Evolutionary conservation across 2,888 invertebrate species (phyloP), one percentile per base, ranked within the genome.

Genomic region (Watsonalla binaria): DNA sequence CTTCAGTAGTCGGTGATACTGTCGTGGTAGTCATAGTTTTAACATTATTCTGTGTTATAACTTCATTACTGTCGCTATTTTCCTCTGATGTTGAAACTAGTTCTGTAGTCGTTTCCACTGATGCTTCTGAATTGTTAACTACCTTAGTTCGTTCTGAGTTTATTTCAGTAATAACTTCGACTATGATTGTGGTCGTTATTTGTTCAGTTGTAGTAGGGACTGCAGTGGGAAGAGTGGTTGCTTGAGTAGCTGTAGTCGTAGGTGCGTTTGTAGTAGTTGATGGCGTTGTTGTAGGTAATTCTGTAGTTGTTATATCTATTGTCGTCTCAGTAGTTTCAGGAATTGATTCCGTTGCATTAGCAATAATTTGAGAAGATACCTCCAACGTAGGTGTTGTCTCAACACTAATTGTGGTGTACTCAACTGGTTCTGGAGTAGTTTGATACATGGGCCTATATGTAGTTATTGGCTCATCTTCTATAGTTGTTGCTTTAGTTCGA

Each of bases 361-460:
- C 78, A 45, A 76, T 53, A 53, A 77, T 56, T 62, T 86, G 82
- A n/a, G 86, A 83, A 13, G 86, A 84, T 13, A 82, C 75, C 66
- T 87, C 86, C 15, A 81, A 63, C 9, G 74, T 62, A 6, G 74
- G 70, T 24, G 84, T 84, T 0, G 79, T 80, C 54, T 89, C 85
- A 51, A 75, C 67, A 11, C 74, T 55, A 0, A 65, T 57, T 42
- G 83, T 83, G 0, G 87, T 84, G 5, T 72, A 74, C 65, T 87
- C 85, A 54, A 82, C 80, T 34, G 51, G 50, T 33, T 69, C 82
- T n/a, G 78, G 80, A 14, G 84, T 80, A 6, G 86, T 80, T 24
- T 72, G 60, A 63, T 82, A 88, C 61, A 70, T 76, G 52, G 91
- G 90, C 60, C 90, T 78, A 35, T 90, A 90, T 11, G 90, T 90